A percentile compares a stretch with the other conserved stretches of the same genome.
These are phyloP conservation scores for Leptogaster cylindrica DNA, from an alignment of 2,888 invertebrate genomes.

Conservation along the genomic window DNA sequence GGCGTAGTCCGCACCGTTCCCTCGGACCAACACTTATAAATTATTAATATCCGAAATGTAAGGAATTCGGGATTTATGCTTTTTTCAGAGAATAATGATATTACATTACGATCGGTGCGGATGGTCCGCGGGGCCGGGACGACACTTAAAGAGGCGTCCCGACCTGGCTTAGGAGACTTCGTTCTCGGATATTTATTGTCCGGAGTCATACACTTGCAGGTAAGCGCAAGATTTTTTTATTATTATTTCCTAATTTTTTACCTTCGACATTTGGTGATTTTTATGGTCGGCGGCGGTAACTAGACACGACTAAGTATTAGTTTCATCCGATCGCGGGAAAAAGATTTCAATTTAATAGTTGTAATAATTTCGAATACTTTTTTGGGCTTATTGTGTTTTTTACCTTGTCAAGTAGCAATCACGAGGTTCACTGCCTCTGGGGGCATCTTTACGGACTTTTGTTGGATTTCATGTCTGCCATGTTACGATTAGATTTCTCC, in stretches of 20 bases:
- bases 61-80: conserved; percentile 42
- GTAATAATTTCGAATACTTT: conserved; percentile 30
- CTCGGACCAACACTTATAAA: conserved; percentile 31
- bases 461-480: background rate
- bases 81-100: conserved; percentile 40
- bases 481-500: background rate
- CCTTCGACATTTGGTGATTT: conserved; percentile 25
- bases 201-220: conserved; percentile 39
- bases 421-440: conserved; percentile 5
- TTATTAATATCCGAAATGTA: conserved; percentile 41
- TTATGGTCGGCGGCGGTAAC: conserved; percentile 25
- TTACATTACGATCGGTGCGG: conserved; percentile 20
- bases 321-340: background rate
- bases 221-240: conserved; percentile 25
- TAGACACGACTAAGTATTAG: background rate
- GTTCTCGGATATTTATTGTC: conserved; percentile 37
- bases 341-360: conserved; percentile 27
- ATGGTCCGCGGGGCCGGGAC: background rate
- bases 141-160: conserved; percentile 6
- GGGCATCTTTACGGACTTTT: background rate
- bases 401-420: background rate
- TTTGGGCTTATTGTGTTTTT: background rate
- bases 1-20: background rate
- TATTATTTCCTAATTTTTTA: conserved; percentile 31
- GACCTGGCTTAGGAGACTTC: conserved; percentile 1